A percentile compares a stretch with the other conserved stretches of the same genome.
Conservation (phyloP, 2,113 vertebrate species). For the Empidonax traillii region DNA sequence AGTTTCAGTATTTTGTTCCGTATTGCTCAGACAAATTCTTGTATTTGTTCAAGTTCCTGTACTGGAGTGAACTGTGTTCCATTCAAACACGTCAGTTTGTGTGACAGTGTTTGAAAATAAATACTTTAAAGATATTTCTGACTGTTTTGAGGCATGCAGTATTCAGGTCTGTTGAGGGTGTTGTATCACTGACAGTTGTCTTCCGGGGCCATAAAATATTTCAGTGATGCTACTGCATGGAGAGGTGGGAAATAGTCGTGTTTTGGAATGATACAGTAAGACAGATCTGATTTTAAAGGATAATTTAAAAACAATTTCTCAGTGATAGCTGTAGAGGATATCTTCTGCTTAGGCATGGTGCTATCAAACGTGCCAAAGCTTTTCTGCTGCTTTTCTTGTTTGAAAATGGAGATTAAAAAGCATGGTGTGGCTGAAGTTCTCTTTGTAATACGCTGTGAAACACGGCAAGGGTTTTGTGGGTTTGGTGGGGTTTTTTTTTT, state of each 20-base stretch:
- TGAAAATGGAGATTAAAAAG: not conserved
- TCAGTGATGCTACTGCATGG: no score
- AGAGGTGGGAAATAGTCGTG: not conserved
- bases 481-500: not conserved
- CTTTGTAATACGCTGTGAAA: not conserved
- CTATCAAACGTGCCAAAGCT: not conserved
- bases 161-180: no score
- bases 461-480: not conserved
- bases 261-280: not conserved
- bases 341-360: not conserved
- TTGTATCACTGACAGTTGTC: not conserved
- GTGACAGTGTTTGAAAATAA: not conserved
- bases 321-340: not conserved
- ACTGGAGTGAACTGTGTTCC: not conserved
- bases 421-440: not conserved
- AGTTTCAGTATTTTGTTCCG: not conserved
- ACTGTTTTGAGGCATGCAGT: not conserved
- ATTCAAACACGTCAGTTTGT: not conserved
- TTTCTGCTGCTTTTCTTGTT: not conserved
- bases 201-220: not conserved
- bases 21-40: not conserved
- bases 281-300: not conserved
- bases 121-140: not conserved
- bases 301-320: not conserved
- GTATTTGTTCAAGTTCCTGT: not conserved